Evolutionary conservation across 2,113 vertebrate genomes (phyloP).

Genomic region (Prunella himalayana): DNA sequence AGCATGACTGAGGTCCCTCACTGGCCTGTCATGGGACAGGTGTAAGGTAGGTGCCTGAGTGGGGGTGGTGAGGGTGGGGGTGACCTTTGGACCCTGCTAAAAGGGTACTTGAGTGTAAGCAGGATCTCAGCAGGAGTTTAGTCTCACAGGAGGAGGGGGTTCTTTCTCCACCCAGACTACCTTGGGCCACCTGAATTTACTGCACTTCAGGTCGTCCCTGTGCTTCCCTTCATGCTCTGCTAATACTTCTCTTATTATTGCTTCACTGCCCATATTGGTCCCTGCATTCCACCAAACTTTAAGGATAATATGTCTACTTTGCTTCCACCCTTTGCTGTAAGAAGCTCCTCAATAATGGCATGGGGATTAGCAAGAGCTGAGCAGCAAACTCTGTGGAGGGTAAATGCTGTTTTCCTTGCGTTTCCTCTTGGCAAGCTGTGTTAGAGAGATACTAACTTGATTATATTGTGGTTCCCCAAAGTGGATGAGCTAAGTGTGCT

Average conservation of each 20-base stretch:
- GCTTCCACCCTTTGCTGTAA: neutral
- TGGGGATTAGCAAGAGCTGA: neutral
- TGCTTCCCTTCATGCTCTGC: neutral
- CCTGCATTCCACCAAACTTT: neutral
- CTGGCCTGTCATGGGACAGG: neutral
- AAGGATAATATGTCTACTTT: neutral
- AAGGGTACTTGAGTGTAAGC: fast-evolving
- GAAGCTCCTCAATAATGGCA: neutral
- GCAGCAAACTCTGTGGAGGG: fast-evolving
- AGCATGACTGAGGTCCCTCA: neutral
- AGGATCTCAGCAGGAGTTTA: neutral
- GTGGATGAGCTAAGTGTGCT: neutral
- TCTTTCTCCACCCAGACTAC: neutral
- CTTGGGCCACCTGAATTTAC: neutral
- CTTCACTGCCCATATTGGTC: neutral
- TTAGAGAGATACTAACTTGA: neutral
- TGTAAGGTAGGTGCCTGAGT: fast-evolving
- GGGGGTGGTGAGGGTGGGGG: fast-evolving
- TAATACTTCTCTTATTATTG: neutral
- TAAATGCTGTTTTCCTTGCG: neutral
- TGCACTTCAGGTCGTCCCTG: neutral
- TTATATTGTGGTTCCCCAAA: neutral
- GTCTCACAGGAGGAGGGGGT: neutral
- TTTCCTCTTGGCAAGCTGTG: neutral
- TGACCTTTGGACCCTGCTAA: neutral